A percentile compares a stretch with the other conserved stretches of the same genome.
Conservation (phyloP, 1,140 invertebrate genomes). For the Ceratosolen solmsi region DNA sequence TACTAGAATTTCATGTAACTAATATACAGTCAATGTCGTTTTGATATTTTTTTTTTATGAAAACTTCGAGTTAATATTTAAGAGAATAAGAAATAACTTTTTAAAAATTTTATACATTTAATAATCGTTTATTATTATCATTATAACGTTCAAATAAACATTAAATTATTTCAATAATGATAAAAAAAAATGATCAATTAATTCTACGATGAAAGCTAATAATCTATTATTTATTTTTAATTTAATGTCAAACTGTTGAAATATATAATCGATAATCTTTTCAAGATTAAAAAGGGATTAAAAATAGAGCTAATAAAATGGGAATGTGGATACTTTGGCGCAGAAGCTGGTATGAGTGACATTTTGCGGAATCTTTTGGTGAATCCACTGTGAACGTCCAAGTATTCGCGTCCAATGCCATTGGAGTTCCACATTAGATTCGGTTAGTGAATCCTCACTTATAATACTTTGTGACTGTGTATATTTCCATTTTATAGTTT, state of each 20-base stretch:
- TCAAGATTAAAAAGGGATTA: background rate
- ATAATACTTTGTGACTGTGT: background rate
- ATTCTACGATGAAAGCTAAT: background rate
- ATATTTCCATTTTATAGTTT: background rate
- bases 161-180: no score
- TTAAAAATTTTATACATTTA: no score
- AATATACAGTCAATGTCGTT: no score
- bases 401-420: background rate
- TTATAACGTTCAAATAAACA: no score
- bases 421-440: constrained; percentile 6
- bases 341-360: background rate
- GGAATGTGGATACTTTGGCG: background rate
- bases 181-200: no score
- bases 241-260: background rate
- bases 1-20: no score
- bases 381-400: background rate
- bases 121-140: no score
- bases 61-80: no score
- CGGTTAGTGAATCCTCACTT: background rate
- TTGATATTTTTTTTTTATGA: no score
- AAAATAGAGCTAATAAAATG: background rate
- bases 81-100: no score
- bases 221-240: background rate
- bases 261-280: background rate
- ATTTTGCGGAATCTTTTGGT: background rate